Conservation (phyloP, 1,140 invertebrate genomes). For the Procambarus clarkii region DNA sequence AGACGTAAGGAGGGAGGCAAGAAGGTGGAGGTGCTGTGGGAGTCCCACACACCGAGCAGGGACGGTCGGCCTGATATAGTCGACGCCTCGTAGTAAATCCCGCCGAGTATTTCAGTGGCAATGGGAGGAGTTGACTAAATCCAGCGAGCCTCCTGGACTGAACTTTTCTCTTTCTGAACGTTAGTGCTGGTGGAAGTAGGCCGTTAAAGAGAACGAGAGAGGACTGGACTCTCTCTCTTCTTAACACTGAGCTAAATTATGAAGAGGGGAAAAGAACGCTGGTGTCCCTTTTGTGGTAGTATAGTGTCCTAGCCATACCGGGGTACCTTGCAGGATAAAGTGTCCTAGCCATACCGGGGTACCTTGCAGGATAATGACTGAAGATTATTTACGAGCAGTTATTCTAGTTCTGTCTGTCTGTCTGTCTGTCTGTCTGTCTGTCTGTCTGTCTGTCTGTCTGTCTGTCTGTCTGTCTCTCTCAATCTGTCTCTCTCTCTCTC, state of each 20-base stretch:
- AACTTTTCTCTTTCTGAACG: slow-evolving; percentile 47
- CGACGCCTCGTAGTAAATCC: slow-evolving; percentile 43
- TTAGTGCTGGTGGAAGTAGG: slow-evolving; percentile 11
- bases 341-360: too few relatives aligned
- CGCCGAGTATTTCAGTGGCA: slow-evolving; percentile 30
- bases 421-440: not conserved
- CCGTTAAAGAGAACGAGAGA: not conserved
- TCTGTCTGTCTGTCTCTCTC: not conserved
- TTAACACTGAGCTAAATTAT: not conserved
- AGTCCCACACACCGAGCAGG: slow-evolving; percentile 27
- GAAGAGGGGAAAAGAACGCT: not conserved
- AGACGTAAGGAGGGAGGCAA: too few relatives aligned
- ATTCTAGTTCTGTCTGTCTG: not conserved
- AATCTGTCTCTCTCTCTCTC: not conserved
- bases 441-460: not conserved
- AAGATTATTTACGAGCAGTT: too few relatives aligned
- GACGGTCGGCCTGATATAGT: slow-evolving; percentile 41
- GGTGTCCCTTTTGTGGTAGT: too few relatives aligned
- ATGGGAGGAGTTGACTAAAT: slow-evolving; percentile 19
- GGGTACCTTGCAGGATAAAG: too few relatives aligned
- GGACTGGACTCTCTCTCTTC: not conserved
- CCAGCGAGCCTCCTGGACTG: slow-evolving; percentile 2
- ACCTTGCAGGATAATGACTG: too few relatives aligned
- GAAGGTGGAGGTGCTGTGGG: not conserved
- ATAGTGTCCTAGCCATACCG: too few relatives aligned